These are phyloP conservation scores for Echinops telfairi DNA, from an alignment of 2,113 vertebrate genomes.

Conservation along the genomic window DNA sequence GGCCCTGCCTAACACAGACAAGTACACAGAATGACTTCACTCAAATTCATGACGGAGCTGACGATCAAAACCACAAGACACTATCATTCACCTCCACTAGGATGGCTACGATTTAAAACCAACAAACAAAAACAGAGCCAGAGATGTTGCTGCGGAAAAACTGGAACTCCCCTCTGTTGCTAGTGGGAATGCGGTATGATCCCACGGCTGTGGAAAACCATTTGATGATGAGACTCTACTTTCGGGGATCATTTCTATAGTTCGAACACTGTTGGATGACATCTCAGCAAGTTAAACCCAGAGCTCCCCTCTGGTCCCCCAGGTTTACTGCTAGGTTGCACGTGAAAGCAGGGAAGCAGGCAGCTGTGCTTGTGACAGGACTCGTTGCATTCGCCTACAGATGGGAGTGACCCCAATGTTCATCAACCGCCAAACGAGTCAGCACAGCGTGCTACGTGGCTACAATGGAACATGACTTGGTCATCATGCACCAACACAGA, in stretches of 20 bases:
- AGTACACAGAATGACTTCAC: no score
- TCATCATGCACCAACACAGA: neutral
- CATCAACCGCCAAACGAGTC: neutral
- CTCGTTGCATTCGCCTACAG: no score
- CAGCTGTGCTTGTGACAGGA: neutral
- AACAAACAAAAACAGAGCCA: neutral
- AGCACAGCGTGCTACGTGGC: neutral
- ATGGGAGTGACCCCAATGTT: neutral
- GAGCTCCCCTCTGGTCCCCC: neutral
- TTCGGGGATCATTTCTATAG: no score
- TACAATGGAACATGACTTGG: neutral
- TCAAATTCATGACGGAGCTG: neutral
- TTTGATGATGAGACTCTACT: neutral
- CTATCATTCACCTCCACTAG: neutral
- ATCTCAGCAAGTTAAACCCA: no score
- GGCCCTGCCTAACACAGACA: neutral
- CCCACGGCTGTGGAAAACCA: neutral
- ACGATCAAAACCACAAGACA: neutral
- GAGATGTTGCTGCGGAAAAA: neutral
- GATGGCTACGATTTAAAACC: neutral
- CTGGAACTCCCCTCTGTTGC: neutral
- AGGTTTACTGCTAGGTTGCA: neutral
- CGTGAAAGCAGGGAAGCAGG: neutral
- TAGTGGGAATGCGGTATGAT: neutral
- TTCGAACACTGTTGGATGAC: no score